These are phyloP conservation scores for Eueides isabella DNA, from an alignment of 1,140 invertebrate species.

Conservation along the genomic window DNA sequence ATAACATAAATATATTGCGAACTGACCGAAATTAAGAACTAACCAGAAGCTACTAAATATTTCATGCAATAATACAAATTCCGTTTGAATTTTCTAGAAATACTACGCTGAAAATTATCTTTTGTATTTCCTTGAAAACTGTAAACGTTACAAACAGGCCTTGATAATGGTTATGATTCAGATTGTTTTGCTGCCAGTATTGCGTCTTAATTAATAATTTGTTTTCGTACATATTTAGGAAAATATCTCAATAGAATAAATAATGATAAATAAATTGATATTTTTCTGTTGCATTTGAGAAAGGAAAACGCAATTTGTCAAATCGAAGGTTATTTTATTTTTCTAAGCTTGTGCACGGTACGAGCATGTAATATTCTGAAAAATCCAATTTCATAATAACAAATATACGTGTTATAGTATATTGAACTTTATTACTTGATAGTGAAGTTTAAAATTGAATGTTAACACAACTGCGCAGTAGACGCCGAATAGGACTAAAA, in stretches of 20 bases:
- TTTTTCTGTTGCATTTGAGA: too few relatives aligned
- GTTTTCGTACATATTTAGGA: not conserved
- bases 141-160: slow-evolving; percentile 8
- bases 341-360: not conserved
- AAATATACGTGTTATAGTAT: not conserved
- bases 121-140: slow-evolving; percentile 11
- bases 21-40: too few relatives aligned
- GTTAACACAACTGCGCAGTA: not conserved
- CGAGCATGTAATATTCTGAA: not conserved
- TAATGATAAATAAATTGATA: too few relatives aligned
- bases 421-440: not conserved
- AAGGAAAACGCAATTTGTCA: not conserved
- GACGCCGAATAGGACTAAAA: not conserved
- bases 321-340: too few relatives aligned
- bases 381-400: not conserved
- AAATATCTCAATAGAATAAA: not conserved
- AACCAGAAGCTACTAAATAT: not conserved
- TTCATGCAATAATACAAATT: not conserved
- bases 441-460: not conserved
- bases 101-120: not conserved
- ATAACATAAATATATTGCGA: too few relatives aligned
- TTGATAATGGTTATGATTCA: slow-evolving; percentile 7
- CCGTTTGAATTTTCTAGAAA: not conserved
- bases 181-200: slow-evolving; percentile 4
- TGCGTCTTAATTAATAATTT: not conserved